Conservation (phyloP, 2,888 invertebrate genomes). For the Ganaspis brasiliensis region DNA sequence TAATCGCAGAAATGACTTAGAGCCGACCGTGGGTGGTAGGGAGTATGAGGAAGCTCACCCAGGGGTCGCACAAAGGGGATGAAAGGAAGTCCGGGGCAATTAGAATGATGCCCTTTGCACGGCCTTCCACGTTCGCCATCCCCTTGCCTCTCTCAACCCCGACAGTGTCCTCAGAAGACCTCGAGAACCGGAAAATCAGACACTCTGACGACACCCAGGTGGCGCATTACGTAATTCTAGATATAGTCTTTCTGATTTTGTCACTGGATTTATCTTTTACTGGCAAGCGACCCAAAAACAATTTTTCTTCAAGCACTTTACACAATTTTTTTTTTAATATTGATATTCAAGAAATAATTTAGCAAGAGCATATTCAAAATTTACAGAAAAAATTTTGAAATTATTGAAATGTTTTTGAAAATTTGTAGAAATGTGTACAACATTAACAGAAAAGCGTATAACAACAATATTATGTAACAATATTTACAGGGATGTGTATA, state of each 20-base stretch:
- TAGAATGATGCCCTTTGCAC: constrained; percentile 77
- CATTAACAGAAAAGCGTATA: too few species aligned
- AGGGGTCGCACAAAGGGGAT: constrained; percentile 79
- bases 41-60: constrained; percentile 77
- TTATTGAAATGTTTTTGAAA: too few species aligned
- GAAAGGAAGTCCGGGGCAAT: constrained; percentile 81
- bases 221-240: constrained; percentile 21
- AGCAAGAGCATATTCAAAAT: too few species aligned
- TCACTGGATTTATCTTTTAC: neutral
- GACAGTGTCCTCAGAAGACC: constrained; percentile 45
- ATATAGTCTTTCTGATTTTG: neutral
- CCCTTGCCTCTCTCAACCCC: constrained; percentile 46
- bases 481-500: too few species aligned
- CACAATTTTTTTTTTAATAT: too few species aligned
- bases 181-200: constrained; percentile 46
- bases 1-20: constrained; percentile 81
- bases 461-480: too few species aligned
- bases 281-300: constrained; percentile 1
- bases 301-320: neutral
- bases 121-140: constrained; percentile 56
- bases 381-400: too few species aligned
- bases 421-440: too few species aligned
- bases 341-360: too few species aligned
- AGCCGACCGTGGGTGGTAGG: constrained; percentile 69
- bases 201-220: constrained; percentile 43